Conservation (phyloP, 2,888 invertebrate genomes). For the Malachius bipustulatus region DNA sequence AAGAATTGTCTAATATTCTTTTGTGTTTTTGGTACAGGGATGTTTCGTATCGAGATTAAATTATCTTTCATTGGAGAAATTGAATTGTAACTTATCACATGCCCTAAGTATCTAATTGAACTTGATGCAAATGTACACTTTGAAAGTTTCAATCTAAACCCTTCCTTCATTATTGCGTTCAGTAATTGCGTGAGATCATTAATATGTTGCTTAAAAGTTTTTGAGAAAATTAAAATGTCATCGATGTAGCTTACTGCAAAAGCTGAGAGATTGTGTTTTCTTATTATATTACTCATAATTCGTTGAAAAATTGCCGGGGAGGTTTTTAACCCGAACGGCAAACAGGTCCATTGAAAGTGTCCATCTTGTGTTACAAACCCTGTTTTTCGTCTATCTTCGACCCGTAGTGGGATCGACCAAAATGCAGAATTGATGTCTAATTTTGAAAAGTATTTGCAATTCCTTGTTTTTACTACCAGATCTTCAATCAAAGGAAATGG, state of each 20-base stretch:
- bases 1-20: conserved; percentile 15
- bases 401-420: conserved; percentile 7
- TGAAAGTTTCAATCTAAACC: conserved; percentile 13
- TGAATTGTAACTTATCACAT: conserved; percentile 12
- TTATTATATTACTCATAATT: conserved; percentile 7
- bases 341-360: conserved; percentile 6
- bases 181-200: conserved; percentile 11
- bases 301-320: conserved; percentile 7
- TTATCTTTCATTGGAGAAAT: conserved; percentile 14
- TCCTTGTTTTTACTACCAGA: conserved; percentile 6
- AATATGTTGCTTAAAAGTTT: conserved; percentile 17
- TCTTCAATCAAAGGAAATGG: conserved; percentile 26
- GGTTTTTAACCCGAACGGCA: conserved; percentile 8
- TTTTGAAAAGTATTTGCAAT: conserved; percentile 12
- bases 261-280: no score
- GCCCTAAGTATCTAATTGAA: conserved; percentile 13
- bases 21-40: conserved; percentile 13
- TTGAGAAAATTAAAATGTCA: neutral
- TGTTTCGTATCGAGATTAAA: conserved; percentile 13
- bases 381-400: conserved; percentile 4
- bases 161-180: conserved; percentile 13
- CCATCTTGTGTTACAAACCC: conserved; percentile 5
- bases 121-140: conserved; percentile 14
- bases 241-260: neutral
- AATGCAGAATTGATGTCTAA: conserved; percentile 6